phyloP scores from a whole-genome alignment of 2,797 vertebrate genomes.

The Champsocephalus esox region DNA sequence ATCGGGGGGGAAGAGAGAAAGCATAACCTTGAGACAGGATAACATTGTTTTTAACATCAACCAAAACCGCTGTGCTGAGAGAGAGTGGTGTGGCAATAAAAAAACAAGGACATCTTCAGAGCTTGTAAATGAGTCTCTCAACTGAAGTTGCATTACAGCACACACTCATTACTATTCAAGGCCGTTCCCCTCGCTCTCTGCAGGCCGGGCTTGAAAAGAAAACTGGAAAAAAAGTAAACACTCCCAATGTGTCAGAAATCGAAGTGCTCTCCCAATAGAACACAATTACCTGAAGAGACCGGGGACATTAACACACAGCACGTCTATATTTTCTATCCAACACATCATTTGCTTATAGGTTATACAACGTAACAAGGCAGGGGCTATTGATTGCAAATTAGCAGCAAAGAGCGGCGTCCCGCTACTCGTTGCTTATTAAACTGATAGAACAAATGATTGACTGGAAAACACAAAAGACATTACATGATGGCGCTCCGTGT shows the following conservation, averaged over 20 bases:
- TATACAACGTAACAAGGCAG: conserved; percentile 44
- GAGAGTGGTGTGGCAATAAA: conserved; percentile 45
- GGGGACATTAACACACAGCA: conserved; percentile 28
- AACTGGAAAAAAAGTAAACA: conserved; percentile 34
- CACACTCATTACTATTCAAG: conserved; percentile 64
- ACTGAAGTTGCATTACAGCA: conserved; percentile 55
- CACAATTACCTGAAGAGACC: conserved; percentile 61
- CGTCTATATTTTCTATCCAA: conserved; percentile 52
- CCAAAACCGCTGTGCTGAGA: conserved; percentile 44
- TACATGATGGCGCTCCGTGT: background rate
- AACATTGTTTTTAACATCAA: conserved; percentile 42
- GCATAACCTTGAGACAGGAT: conserved; percentile 72
- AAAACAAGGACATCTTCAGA: conserved; percentile 24
- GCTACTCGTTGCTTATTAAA: conserved; percentile 56
- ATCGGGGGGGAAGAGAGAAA: conserved; percentile 68
- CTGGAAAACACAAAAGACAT: conserved; percentile 29
- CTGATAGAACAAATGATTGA: conserved; percentile 48
- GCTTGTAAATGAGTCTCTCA: conserved; percentile 67
- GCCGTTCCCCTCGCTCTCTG: conserved; percentile 39
- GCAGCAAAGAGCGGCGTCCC: conserved; percentile 33
- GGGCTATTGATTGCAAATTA: conserved; percentile 73
- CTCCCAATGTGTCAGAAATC: conserved; percentile 57
- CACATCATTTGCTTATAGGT: conserved; percentile 51
- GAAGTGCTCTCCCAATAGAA: conserved; percentile 52
- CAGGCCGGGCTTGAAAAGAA: conserved; percentile 46